Percentiles rank a stretch among this genome's conserved stretches.
Evolutionary conservation across 2,113 vertebrate genomes (phyloP).

Genomic region (Nerophis ophidion): DNA sequence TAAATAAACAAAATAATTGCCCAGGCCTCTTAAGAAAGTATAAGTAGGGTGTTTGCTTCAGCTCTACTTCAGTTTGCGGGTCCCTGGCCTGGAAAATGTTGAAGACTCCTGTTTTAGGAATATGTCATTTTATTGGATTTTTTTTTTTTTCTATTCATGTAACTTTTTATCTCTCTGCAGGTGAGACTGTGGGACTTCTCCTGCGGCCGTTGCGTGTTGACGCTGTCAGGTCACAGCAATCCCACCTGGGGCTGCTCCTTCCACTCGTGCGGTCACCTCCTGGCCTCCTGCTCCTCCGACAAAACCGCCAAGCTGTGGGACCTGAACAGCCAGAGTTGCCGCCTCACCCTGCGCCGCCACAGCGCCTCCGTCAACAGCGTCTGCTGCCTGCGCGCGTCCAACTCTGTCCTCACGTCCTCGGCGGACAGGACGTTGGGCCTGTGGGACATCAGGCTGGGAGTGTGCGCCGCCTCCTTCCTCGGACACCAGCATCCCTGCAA

Average conservation of each 20-base stretch:
- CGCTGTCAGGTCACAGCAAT: slow-evolving; percentile 64
- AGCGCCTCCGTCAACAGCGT: slow-evolving; percentile 42
- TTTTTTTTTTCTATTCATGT: too few relatives aligned
- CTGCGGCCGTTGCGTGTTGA: slow-evolving; percentile 35
- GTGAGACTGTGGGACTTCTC: slow-evolving; percentile 44
- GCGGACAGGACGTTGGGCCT: slow-evolving; percentile 50
- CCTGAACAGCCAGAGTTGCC: slow-evolving; percentile 27
- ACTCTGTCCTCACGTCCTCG: slow-evolving; percentile 67
- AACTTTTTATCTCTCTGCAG: slow-evolving; percentile 11
- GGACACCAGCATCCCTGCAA: slow-evolving; percentile 78
- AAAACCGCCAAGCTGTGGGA: slow-evolving; percentile 58
- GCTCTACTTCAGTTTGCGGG: too few relatives aligned
- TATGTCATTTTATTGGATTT: too few relatives aligned
- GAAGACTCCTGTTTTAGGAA: too few relatives aligned
- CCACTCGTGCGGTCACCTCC: slow-evolving; percentile 72
- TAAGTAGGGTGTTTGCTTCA: too few relatives aligned
- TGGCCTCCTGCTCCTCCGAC: slow-evolving; percentile 82
- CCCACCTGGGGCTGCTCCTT: slow-evolving; percentile 75
- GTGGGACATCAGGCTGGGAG: slow-evolving; percentile 64
- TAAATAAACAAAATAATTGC: too few relatives aligned
- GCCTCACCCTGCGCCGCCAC: slow-evolving; percentile 36
- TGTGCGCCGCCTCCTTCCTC: slow-evolving; percentile 67
- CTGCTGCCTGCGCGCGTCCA: slow-evolving; percentile 32
- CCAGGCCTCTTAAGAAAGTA: too few relatives aligned
- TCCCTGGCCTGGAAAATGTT: too few relatives aligned